Conservation (phyloP, 2,113 vertebrate species). For the Oxyruncus cristatus region DNA sequence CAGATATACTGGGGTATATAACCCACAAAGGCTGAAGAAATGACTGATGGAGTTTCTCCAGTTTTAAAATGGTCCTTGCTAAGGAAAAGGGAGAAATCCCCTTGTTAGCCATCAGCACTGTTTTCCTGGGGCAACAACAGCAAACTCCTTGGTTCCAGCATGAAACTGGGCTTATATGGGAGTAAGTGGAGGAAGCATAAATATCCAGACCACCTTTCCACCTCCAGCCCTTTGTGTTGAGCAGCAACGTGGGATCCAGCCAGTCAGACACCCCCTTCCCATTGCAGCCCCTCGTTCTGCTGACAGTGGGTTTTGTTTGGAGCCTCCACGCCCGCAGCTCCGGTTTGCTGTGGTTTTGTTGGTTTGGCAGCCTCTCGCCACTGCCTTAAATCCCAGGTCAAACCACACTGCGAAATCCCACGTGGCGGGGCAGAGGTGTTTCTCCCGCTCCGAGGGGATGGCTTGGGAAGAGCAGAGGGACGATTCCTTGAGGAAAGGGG, state of each 20-base stretch:
- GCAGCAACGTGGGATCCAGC: neutral
- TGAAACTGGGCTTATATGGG: neutral
- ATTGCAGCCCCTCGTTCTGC: neutral
- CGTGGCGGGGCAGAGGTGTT: neutral
- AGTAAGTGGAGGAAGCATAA: neutral
- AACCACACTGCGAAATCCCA: neutral
- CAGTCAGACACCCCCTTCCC: neutral
- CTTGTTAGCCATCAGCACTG: neutral
- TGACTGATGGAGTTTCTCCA: neutral
- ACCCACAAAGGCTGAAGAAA: neutral
- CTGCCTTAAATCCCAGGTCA: neutral
- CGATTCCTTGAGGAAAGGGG: neutral
- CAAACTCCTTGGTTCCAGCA: neutral
- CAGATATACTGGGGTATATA: neutral
- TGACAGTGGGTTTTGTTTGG: neutral
- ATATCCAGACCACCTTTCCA: neutral
- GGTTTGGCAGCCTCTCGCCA: neutral
- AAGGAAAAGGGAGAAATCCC: neutral
- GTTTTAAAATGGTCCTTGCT: neutral
- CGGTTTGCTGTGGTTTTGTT: too few species aligned
- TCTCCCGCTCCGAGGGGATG: neutral
- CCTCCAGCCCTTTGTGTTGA: too few species aligned
- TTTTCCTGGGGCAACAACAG: neutral
- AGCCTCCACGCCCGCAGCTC: neutral
- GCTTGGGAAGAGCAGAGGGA: neutral